Evolutionary conservation across 23 tunicate genomes (phyloP).

Genomic region (Diplosoma virens): DNA sequence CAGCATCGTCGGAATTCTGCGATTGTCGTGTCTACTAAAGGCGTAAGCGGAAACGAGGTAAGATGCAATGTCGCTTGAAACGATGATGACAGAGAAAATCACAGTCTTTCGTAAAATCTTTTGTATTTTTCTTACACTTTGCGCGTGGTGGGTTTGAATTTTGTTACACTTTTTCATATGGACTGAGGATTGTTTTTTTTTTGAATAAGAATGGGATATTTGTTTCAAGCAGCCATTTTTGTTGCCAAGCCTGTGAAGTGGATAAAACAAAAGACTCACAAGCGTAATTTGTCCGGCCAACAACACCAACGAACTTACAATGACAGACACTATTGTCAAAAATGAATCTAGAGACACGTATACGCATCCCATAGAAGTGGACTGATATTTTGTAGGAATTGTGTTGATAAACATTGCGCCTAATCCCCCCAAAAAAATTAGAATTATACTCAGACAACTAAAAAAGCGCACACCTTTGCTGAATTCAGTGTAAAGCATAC

Average conservation of each 20-base stretch:
- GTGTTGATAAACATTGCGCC: not conserved
- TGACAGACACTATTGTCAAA: not conserved
- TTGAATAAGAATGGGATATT: not conserved
- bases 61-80: not conserved
- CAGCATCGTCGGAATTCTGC: constrained; percentile 20
- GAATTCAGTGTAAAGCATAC: constrained; percentile 10
- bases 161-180: not conserved
- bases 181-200: not conserved
- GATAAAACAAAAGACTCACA: constrained; percentile 21
- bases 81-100: not conserved
- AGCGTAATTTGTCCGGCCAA: constrained; percentile 14
- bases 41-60: not conserved
- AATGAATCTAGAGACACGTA: not conserved
- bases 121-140: no score
- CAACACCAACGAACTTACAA: not conserved
- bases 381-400: not conserved
- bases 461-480: not conserved
- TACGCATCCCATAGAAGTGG: not conserved
- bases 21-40: not conserved
- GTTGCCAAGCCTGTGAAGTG: not conserved
- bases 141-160: not conserved
- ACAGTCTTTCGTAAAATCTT: not conserved
- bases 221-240: not conserved
- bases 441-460: constrained; percentile 8
- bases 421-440: constrained; percentile 5